Conservation (phyloP, 2,113 vertebrate genomes). For the Aleadryas rufinucha region DNA sequence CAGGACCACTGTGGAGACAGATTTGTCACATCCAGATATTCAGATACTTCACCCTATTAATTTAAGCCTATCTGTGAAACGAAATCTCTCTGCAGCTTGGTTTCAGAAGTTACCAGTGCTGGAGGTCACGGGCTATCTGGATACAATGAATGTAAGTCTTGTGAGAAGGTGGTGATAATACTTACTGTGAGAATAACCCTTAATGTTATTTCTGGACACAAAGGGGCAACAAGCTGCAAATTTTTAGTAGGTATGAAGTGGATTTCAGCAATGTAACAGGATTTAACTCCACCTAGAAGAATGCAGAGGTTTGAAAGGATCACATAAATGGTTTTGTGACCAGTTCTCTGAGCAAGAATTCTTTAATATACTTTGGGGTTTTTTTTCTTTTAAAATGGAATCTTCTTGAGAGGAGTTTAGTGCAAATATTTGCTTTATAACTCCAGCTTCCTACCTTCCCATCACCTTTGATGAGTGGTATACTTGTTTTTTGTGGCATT, state of each 20-base stretch:
- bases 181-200: background rate
- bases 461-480: background rate
- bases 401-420: background rate
- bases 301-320: background rate
- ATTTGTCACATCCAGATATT: constrained; percentile 70
- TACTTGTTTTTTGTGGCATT: background rate
- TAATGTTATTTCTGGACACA: background rate
- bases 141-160: constrained; percentile 83
- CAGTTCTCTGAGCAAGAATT: background rate
- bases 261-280: background rate
- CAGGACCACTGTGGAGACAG: constrained; percentile 75
- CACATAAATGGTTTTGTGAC: background rate
- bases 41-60: constrained; percentile 91
- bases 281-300: background rate
- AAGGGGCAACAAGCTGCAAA: background rate
- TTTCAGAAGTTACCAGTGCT: constrained; percentile 83
- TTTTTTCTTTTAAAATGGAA: background rate
- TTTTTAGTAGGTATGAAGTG: background rate
- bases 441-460: background rate
- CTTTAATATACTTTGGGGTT: background rate
- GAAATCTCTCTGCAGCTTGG: constrained; percentile 90
- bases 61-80: constrained; percentile 81
- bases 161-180: background rate
- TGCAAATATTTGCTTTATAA: background rate
- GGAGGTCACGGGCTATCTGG: constrained; percentile 84